Evolutionary conservation across 2,888 invertebrate species (phyloP).

Genomic region (Himalopsyche tibetana): DNA sequence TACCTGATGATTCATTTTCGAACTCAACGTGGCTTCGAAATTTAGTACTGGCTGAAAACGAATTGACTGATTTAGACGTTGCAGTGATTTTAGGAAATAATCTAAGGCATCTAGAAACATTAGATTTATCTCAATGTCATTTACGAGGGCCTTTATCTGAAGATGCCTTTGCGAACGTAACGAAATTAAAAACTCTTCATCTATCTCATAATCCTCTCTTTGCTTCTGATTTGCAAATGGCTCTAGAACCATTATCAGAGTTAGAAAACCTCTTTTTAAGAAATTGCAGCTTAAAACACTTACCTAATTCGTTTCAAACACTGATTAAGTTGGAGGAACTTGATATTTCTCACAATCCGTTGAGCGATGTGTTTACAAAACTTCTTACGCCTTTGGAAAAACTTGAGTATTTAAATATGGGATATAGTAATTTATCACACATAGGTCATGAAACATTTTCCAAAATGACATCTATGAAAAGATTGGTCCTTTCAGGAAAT

Average conservation of each 20-base stretch:
- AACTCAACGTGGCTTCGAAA: conserved; percentile 81
- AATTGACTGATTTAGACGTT: conserved; percentile 80
- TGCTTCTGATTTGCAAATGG: conserved; percentile 81
- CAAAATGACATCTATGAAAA: conserved; percentile 82
- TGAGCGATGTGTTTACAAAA: conserved; percentile 82
- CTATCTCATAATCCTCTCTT: conserved; percentile 83
- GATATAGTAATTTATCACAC: conserved; percentile 82
- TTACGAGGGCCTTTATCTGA: conserved; percentile 82
- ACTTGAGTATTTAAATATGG: conserved; percentile 84
- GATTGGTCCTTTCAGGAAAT: conserved; percentile 82
- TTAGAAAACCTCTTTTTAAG: conserved; percentile 82
- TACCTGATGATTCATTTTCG: conserved; percentile 81
- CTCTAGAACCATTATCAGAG: conserved; percentile 80
- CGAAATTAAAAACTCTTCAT: conserved; percentile 80
- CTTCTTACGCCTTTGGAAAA: conserved; percentile 81
- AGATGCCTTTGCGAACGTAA: conserved; percentile 82
- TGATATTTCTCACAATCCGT: conserved; percentile 83
- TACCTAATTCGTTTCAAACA: conserved; percentile 82
- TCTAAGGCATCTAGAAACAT: conserved; percentile 79
- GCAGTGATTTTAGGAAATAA: conserved; percentile 81
- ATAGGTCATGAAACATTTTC: conserved; percentile 82
- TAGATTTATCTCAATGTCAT: conserved; percentile 83
- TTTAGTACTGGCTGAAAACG: conserved; percentile 81
- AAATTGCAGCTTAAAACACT: conserved; percentile 80
- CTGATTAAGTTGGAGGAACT: conserved; percentile 82